Base-by-base conservation (phyloP, 2,888 invertebrate genomes). In the Acanthosepion esculentum region DNA sequence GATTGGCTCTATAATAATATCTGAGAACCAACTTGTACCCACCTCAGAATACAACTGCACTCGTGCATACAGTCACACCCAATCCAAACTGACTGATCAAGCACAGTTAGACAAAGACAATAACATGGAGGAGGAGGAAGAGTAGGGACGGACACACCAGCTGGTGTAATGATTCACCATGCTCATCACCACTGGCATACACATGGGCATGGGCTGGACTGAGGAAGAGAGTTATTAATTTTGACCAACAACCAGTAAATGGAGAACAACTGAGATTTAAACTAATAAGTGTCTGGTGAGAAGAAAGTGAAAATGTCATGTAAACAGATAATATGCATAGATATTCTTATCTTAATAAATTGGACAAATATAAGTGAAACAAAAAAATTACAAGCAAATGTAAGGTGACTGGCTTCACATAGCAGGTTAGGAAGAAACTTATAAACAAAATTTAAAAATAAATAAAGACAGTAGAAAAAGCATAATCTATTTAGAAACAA, bases 1-100 rank as follows among this genome's bases (percentile, higher is more conserved):
- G n/a, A 78, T 78, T n/a, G 78, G 78, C 33, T 78, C 20, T n/a
- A 78, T 5, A 1, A n/a, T 59, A 59, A n/a, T 78, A 78, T 78
- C n/a, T 78, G 78, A 78, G 78, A 78, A 78, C n/a, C n/a, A n/a
- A 78, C 78, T 78, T 78, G 59, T 78, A 78, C 15, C 10, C 78
- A 33, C n/a, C 78, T 59, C 59, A 59, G 59, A 20, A 59, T 5
- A 59, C 59, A 59, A 59, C 20, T 15, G n/a, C 78, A 78, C 15
- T 78, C n/a, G 33, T 78, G n/a, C 78, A 78, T n/a, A n/a, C 78
- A 78, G n/a, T 78, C 78, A n/a, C n/a, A 78, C 78, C n/a, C n/a
- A 78, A 78, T 78, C n/a, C n/a, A 78, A 78, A 78, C 78, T n/a
- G 78, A 78, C 78, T n/a, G 78, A 78, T 78, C n/a, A 78, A 78